Evolutionary conservation across 2,888 invertebrate genomes (phyloP), one percentile per base, ranked within the genome.

Genomic region (Protodeltote pygarga): DNA sequence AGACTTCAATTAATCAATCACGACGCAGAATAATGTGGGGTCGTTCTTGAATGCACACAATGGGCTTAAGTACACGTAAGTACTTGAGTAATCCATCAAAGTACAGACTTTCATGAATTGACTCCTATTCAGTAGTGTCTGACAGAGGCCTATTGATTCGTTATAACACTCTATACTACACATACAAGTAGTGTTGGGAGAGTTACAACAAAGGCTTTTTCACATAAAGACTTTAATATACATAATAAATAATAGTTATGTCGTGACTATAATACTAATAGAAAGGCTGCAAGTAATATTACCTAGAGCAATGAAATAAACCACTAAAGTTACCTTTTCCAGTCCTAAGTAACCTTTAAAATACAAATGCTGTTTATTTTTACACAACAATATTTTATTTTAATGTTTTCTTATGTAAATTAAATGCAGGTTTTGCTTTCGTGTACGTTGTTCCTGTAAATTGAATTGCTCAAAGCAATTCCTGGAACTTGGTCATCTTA

Each of bases 1-100:
- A 47, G 42, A 37, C 39, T 48, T 42, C 48, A 67, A 67, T 55
- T 49, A 54, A 68, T 68, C 68, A 68, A 67, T 64, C 65, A 67
- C 44, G 20, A 23, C 29, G 25, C 28, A 41, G 47, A 46, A 64
- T 53, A 48, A 55, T 47, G 39, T 46, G 16, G 31, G 51, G 34
- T 52, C 40, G 31, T 32, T 52, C 38, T 35, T 52, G 48, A 59
- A 63, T 53, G 55, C 46, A 47, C 15, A 49, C 39, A 53, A 53
- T 53, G n/a, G 31, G 21, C 24, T 42, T 24, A 50, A 33, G 52
- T 27, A 47, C 42, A 34, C 53, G 35, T 47, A 50, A 37, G 37
- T 53, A 47, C 42, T 9, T 15, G 24, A 42, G 44, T 33, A 47
- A 65, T 67, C 51, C 44, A 67, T 63, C 59, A 67, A 65, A 52